Base-by-base conservation (phyloP, 2,888 invertebrate species). In the Phrixothrix hirtus region DNA sequence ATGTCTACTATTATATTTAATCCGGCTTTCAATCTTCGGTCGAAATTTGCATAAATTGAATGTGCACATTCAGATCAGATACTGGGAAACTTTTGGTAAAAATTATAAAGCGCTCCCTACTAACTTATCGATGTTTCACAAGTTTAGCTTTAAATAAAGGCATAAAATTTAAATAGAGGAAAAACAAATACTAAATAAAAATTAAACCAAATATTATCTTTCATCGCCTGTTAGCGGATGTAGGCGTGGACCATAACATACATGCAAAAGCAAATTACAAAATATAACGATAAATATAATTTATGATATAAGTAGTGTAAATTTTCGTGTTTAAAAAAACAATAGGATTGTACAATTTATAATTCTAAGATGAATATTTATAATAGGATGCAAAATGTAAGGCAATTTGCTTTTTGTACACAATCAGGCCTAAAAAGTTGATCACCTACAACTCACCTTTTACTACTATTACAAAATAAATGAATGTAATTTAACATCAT, bases 241-340 rank as follows among this genome's bases (percentile, higher is more conserved):
- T 42, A 25, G 49, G 49, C 42, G 49, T 42, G 26, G 16, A 42
- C 49, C 49, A 49, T 41, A 42, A 49, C 49, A 49, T 42, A 49
- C 49, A 49, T 49, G 49, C 49, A 27, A 42, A 49, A 49, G 42
- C 42, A 49, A 49, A 49, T 49, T 49, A 49, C 49, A 36, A 37
- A 49, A 49, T 31, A 42, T 46, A 38, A 32, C 27, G 39, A 48
- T 48, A 47, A 47, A 39, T 41, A 38, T 46, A 46, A 46, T 46
- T 46, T 46, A 46, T 46, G 29, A 16, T 27, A 10, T 9, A 46
- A 38, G 31, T 34, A 47, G 31, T 31, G 38, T 38, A 41, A 27
- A 31, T 47, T 46, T 47, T 47, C 47, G 47, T 41, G 34, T 34
- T 29, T 12, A 27, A 47, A 38, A 36, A 39, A 47, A 26, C 46